These are phyloP conservation scores for Spondyliosoma cantharus DNA, from an alignment of 2,797 vertebrate genomes.

Conservation along the genomic window DNA sequence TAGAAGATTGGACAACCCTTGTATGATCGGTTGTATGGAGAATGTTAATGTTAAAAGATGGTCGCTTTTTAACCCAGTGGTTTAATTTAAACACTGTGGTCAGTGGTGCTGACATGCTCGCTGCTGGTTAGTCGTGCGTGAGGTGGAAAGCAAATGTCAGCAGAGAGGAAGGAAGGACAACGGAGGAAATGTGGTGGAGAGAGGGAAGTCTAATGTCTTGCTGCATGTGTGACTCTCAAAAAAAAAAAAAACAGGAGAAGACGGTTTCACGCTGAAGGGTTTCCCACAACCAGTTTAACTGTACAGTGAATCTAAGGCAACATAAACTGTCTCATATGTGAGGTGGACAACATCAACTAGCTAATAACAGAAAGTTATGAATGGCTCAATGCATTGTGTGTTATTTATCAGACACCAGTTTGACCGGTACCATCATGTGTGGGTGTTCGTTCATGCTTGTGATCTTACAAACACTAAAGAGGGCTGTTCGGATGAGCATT, in stretches of 20 bases:
- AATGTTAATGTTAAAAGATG: not conserved
- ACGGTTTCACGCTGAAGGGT: not conserved
- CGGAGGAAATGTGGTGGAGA: conserved; percentile 51
- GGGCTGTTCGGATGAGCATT: not conserved
- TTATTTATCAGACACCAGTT: too few species aligned
- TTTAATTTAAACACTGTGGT: not conserved
- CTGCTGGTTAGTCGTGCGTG: conserved; percentile 7
- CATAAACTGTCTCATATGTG: not conserved
- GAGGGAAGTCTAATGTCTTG: conserved; percentile 40
- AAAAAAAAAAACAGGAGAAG: not conserved
- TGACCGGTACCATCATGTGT: rapidly evolving
- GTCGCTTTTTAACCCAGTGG: not conserved
- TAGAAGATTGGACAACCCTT: not conserved
- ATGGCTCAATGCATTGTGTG: not conserved
- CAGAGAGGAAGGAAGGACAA: conserved; percentile 79
- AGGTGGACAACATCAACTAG: not conserved
- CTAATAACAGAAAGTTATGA: not conserved
- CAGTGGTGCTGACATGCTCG: conserved; percentile 14
- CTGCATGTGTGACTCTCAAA: not conserved
- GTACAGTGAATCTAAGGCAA: not conserved
- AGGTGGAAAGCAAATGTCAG: conserved; percentile 72
- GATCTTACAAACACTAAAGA: not conserved
- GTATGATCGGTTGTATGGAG: not conserved
- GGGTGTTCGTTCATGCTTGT: too few species aligned
- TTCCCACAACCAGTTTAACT: too few species aligned